Base-by-base conservation (phyloP, 2,113 vertebrate genomes). In the Chelonoidis abingdonii region DNA sequence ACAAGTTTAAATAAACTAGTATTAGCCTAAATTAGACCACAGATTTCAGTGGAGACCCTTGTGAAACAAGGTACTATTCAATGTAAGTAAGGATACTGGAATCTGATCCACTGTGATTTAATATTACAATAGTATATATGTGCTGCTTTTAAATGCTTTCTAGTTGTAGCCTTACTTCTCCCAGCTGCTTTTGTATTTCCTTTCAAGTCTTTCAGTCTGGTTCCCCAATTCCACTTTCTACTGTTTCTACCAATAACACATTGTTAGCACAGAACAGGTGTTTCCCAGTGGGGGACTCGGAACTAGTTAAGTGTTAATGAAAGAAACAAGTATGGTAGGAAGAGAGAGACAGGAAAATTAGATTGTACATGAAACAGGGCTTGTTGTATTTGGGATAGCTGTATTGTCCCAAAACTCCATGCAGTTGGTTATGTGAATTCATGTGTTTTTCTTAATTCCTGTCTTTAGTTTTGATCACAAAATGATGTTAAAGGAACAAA, bases 291-390 rank as follows among this genome's bases (percentile, higher is more conserved):
- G 84, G 84, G 22, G 44, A 24, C 31, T 90, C 27, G 10, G 50
- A 62, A 93, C 80, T 85, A 94, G 57, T 81, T 69, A 95, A 89
- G 91, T 95, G 92, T 87, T 94, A 95, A 95, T 97, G 84, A 95
- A 94, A 91, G 57, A 95, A 90, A 92, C 80, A 89, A 92, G 76
- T 54, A 93, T 84, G 76, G 49, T 79, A 57, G 25, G 49, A 90
- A 86, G 80, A 92, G 90, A 94, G 83, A 94, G 31, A 86, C 65
- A 78, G 80, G 89, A 84, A 95, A 88, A 89, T 75, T 95, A 86
- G 89, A 80, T 65, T 88, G 86, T 84, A 54, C 82, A 54, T 85
- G 52, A 93, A 91, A 92, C 35, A 83, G 27, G 25, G 10, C 8
- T 93, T 94, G 59, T 81, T 94, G 57, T 89, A 41, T 69, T 84